phyloP scores from a whole-genome alignment of 2,113 vertebrate genomes.

The Falco punctatus region DNA sequence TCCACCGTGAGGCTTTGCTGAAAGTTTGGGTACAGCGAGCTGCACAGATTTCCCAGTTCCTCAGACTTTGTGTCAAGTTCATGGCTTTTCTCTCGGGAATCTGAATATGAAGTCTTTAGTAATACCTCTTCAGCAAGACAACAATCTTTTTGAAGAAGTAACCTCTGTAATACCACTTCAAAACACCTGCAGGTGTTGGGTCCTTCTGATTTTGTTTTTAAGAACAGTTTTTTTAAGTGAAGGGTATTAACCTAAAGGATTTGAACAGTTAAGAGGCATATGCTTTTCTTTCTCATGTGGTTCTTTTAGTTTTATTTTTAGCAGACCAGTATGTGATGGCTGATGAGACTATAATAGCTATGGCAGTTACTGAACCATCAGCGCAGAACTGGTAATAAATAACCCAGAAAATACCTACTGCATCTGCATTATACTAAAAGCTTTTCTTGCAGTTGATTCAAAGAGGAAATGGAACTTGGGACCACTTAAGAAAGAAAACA shows the following conservation, averaged over 20 bases:
- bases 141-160: background rate
- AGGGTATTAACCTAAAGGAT: background rate
- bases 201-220: background rate
- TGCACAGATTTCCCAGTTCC: background rate
- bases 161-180: background rate
- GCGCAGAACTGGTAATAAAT: constrained; percentile 13
- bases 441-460: background rate
- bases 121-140: background rate
- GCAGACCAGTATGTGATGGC: constrained; percentile 7
- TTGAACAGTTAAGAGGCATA: background rate
- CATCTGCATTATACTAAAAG: background rate
- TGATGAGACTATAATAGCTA: constrained; percentile 23
- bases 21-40: background rate
- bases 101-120: background rate
- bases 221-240: background rate
- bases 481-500: background rate
- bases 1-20: accelerated
- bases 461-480: background rate
- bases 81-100: background rate
- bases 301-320: constrained; percentile 40
- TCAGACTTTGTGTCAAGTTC: background rate
- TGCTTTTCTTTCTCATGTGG: constrained; percentile 1
- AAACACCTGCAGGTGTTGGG: background rate
- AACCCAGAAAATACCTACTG: background rate
- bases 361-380: constrained; percentile 12